Evolutionary conservation across 1,140 invertebrate species (phyloP).

Genomic region (Eupristina koningsbergeri): DNA sequence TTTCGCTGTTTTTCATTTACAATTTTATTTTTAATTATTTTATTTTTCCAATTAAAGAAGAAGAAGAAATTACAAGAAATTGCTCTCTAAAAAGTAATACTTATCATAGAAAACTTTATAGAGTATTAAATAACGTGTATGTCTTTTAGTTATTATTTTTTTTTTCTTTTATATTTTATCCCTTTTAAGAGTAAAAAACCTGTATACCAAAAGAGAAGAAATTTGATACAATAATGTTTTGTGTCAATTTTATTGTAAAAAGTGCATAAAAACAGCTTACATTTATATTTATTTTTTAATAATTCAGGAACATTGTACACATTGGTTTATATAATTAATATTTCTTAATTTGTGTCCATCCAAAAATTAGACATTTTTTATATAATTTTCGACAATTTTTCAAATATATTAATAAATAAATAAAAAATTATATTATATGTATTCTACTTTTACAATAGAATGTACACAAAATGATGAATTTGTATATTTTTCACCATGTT

Average conservation of each 20-base stretch:
- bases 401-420: neutral
- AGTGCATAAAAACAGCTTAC: neutral
- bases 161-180: slow-evolving; percentile 22
- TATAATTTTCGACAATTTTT: neutral
- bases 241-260: neutral
- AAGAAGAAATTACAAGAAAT: slow-evolving; percentile 24
- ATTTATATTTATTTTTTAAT: slow-evolving; percentile 7
- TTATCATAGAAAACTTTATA: slow-evolving; percentile 27
- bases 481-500: neutral
- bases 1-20: slow-evolving; percentile 40
- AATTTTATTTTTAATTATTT: slow-evolving; percentile 27
- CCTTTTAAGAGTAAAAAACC: slow-evolving; percentile 1
- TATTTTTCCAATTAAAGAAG: slow-evolving; percentile 11
- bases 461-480: neutral
- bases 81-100: slow-evolving; percentile 48
- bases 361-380: neutral
- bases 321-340: neutral
- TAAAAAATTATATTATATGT: neutral
- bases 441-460: neutral
- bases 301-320: neutral
- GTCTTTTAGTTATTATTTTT: slow-evolving; percentile 15
- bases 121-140: slow-evolving; percentile 34
- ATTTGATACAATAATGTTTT: slow-evolving; percentile 10
- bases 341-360: neutral
- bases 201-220: slow-evolving; percentile 26